phyloP scores from a whole-genome alignment of 1,140 invertebrate genomes.

The Ips nitidus region DNA sequence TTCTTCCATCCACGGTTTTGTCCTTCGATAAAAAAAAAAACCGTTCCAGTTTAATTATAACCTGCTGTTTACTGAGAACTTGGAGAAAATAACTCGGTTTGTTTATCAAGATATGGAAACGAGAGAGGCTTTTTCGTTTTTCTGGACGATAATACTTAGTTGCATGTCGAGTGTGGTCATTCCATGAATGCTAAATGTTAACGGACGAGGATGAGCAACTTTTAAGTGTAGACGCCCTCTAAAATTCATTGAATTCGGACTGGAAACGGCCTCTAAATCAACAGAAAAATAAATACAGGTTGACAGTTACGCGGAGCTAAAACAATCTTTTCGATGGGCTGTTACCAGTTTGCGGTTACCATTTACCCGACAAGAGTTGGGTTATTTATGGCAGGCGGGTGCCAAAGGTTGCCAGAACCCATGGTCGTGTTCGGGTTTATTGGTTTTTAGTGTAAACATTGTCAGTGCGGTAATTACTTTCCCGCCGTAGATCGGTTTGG shows the following conservation, averaged over 20 bases:
- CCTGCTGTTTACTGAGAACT: slow-evolving; percentile 25
- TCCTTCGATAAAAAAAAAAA: slow-evolving; percentile 23
- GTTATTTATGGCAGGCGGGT: slow-evolving; percentile 32
- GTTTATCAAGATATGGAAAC: slow-evolving; percentile 30
- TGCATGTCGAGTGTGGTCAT: no score
- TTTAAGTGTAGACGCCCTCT: no score
- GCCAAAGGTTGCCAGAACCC: slow-evolving; percentile 31
- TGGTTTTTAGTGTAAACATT: slow-evolving; percentile 28
- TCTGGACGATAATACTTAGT: no score
- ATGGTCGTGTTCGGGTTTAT: slow-evolving; percentile 20
- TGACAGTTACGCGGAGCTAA: slow-evolving; percentile 30
- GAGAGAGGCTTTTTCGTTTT: no score
- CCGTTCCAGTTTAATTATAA: slow-evolving; percentile 26
- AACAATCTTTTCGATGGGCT: slow-evolving; percentile 18
- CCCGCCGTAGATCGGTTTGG: background rate
- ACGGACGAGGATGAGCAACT: no score
- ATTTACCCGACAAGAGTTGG: background rate
- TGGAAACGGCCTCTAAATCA: slow-evolving; percentile 15
- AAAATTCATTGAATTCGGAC: background rate
- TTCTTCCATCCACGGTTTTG: slow-evolving; percentile 31
- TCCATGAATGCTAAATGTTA: no score
- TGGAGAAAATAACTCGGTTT: slow-evolving; percentile 35
- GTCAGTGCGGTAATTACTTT: slow-evolving; percentile 14
- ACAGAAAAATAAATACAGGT: slow-evolving; percentile 25
- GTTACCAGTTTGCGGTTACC: slow-evolving; percentile 13